phyloP scores from a whole-genome alignment of 2,888 invertebrate genomes.

The Chrysopilus asiliformis region DNA sequence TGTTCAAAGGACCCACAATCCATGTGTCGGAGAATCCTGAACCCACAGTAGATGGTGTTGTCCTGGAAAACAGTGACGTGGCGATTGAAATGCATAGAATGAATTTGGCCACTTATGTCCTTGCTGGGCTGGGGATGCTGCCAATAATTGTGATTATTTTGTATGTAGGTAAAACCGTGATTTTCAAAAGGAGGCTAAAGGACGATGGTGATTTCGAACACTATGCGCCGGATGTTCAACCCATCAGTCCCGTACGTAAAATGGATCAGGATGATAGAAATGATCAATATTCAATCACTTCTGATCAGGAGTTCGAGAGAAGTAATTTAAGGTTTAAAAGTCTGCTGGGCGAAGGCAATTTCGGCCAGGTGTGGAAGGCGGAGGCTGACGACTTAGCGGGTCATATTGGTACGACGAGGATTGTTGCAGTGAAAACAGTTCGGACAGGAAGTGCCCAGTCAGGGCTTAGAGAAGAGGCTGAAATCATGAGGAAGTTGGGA shows the following conservation, averaged over 20 bases:
- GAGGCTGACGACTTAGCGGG: conserved; percentile 69
- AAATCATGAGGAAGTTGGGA: conserved; percentile 72
- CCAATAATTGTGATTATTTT: conserved; percentile 45
- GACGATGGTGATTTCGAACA: conserved; percentile 46
- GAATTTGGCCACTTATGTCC: conserved; percentile 46
- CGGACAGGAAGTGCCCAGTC: conserved; percentile 65
- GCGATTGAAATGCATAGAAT: conserved; percentile 45
- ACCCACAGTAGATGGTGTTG: conserved; percentile 6
- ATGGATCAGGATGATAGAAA: conserved; percentile 22
- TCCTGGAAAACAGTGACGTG: conserved; percentile 38
- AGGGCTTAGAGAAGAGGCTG: conserved; percentile 63
- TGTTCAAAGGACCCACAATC: conserved; percentile 24
- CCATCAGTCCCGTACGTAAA: conserved; percentile 35
- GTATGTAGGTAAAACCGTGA: conserved; percentile 42
- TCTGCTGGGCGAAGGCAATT: conserved; percentile 70
- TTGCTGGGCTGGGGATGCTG: conserved; percentile 46
- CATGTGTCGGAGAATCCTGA: conserved; percentile 7
- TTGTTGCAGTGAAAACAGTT: conserved; percentile 76
- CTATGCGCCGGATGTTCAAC: conserved; percentile 44
- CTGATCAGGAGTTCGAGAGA: conserved; percentile 55
- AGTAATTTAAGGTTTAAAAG: conserved; percentile 64
- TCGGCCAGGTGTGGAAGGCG: conserved; percentile 79
- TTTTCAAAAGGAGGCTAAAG: conserved; percentile 36
- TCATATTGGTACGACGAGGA: conserved; percentile 59
- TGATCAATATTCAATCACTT: conserved; percentile 29